Evolutionary conservation across 2,888 invertebrate species (phyloP).

Genomic region (Sinodicranocentrus sp.): DNA sequence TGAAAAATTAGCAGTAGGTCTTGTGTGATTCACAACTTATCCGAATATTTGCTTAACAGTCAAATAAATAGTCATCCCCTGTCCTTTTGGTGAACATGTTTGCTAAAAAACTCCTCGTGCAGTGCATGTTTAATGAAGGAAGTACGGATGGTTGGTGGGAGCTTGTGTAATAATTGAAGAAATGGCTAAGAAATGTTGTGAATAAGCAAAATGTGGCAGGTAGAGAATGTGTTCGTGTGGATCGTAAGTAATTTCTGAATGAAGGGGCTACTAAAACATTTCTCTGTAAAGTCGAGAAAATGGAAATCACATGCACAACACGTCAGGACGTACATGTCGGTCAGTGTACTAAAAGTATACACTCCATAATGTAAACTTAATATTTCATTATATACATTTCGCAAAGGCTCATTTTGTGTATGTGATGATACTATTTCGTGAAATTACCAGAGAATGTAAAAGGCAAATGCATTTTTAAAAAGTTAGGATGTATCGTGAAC

Average conservation of each 20-base stretch:
- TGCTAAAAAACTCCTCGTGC: slow-evolving; percentile 25
- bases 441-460: too few relatives aligned
- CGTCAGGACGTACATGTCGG: slow-evolving; percentile 18
- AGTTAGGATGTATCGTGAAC: too few relatives aligned
- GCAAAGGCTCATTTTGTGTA: too few relatives aligned
- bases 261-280: slow-evolving; percentile 23
- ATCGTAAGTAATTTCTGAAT: slow-evolving; percentile 40
- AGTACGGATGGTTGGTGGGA: slow-evolving; percentile 59
- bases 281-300: not conserved
- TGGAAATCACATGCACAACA: not conserved
- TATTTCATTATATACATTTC: not conserved
- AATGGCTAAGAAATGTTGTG: not conserved
- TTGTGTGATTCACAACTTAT: not conserved
- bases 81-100: not conserved
- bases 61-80: slow-evolving; percentile 12
- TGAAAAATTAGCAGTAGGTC: not conserved
- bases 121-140: slow-evolving; percentile 65
- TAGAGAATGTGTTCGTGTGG: not conserved
- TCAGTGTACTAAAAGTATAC: too few relatives aligned
- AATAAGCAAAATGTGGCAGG: too few relatives aligned
- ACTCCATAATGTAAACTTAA: not conserved
- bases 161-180: not conserved
- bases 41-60: slow-evolving; percentile 16
- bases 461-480: too few relatives aligned
- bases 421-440: too few relatives aligned